Base-by-base conservation (phyloP, 2,113 vertebrate genomes). In the Istiophorus platypterus region DNA sequence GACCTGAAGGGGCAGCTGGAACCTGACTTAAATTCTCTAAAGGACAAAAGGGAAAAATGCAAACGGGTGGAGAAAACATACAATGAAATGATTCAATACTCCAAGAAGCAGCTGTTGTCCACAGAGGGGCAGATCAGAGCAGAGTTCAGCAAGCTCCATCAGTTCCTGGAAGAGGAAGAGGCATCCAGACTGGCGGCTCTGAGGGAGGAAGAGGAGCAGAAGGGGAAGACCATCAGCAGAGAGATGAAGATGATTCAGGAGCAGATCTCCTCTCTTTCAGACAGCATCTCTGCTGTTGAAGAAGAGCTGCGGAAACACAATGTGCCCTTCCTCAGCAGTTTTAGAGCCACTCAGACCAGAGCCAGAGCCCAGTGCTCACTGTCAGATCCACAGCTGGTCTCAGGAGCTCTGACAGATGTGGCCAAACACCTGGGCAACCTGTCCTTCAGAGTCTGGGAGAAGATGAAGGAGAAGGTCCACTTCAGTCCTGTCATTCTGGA, bases 401-500 rank as follows among this genome's bases (percentile, higher is more conserved):
- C 41, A 42, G 41, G 41, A 42, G 41, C 11, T 13, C 41, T 42
- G 41, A 42, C 7, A 42, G 41, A 42, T 42, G 41, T 42, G 41
- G 41, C 41, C 41, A 42, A 42, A 42, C 41, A 42, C 41, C 41
- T 91, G 82, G 86, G 86, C 57, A 90, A 88, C 79, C 86, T 90
- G 80, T 65, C 78, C 76, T 85, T 80, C 81, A 84, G 45, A 64
- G 86, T 84, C 73, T 89, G 90, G 82, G 68, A 82, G 41, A 89
- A 87, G 78, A 87, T 92, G 82, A 71, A 56, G 82, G 75, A 64
- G 3, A 27, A 45, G 51, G 72, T 90, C 76, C 42, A 64, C 49
- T 88, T 76, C 78, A 79, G 51, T 56, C 82, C 90, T 47, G 82
- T 93, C 51, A 68, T 88, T 78, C 86, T 91, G 69, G 90, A 93